Evolutionary conservation across 1,140 invertebrate species (phyloP).

Genomic region (Zaprionus gabonicus): DNA sequence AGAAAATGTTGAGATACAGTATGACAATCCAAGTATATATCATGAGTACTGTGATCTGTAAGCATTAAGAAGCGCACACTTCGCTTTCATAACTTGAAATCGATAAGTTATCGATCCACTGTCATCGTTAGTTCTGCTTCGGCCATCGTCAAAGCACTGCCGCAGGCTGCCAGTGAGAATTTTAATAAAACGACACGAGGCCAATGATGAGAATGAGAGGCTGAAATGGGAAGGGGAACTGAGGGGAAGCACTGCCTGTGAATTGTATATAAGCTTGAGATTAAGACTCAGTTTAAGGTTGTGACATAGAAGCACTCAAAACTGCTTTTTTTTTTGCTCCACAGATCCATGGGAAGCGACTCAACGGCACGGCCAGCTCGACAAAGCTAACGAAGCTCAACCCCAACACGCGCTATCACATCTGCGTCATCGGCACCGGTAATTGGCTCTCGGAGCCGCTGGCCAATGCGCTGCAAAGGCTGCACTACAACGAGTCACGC

Average conservation of each 20-base stretch:
- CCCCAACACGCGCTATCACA: constrained; percentile 91
- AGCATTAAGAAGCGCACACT: too few species aligned
- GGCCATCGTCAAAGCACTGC: constrained; percentile 22
- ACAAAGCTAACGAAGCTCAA: constrained; percentile 90
- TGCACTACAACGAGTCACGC: constrained; percentile 84
- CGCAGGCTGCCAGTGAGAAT: constrained; percentile 31
- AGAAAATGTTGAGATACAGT: not conserved
- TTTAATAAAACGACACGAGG: constrained; percentile 37
- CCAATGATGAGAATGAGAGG: constrained; percentile 1
- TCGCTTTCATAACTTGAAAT: not conserved
- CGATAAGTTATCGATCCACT: not conserved
- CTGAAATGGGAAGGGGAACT: not conserved
- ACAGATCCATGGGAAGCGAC: constrained; percentile 89
- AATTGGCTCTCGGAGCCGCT: constrained; percentile 86
- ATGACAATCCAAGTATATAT: not conserved
- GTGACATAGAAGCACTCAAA: constrained; percentile 50
- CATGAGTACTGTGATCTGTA: too few species aligned
- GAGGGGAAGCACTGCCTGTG: not conserved
- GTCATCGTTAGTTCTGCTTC: not conserved
- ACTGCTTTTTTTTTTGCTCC: constrained; percentile 68
- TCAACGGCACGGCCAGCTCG: constrained; percentile 89
- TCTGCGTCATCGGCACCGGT: constrained; percentile 93
- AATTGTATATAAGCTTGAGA: constrained; percentile 21
- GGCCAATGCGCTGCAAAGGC: constrained; percentile 84
- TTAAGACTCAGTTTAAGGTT: not conserved